phyloP scores from a whole-genome alignment of 2,888 invertebrate genomes.

The Aspidiotus rigidus region DNA sequence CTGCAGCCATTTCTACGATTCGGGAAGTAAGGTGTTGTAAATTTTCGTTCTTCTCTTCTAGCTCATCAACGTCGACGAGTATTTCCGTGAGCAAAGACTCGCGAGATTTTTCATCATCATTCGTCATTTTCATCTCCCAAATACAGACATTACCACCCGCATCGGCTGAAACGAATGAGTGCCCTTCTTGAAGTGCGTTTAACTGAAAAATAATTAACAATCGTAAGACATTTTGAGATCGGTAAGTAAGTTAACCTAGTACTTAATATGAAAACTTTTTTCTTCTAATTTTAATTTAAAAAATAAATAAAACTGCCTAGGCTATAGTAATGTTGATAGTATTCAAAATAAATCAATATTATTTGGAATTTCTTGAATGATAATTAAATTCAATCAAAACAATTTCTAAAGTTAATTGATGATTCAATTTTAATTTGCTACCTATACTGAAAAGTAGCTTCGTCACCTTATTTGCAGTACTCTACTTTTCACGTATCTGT shows the following conservation, averaged over 20 bases:
- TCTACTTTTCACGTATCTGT: neutral
- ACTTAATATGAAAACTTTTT: no score
- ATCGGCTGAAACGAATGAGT: slow-evolving; percentile 20
- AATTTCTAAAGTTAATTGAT: no score
- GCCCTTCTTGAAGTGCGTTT: slow-evolving; percentile 15
- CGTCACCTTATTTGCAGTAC: neutral
- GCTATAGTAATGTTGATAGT: no score
- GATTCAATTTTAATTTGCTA: no score
- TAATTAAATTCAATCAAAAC: no score
- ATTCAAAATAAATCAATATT: no score
- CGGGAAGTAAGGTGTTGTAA: slow-evolving; percentile 41
- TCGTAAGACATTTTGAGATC: no score
- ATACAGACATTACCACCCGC: slow-evolving; percentile 70
- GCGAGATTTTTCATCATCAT: neutral
- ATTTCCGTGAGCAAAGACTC: slow-evolving; percentile 34
- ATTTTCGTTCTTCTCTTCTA: slow-evolving; percentile 20
- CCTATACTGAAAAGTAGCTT: no score
- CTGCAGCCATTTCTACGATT: slow-evolving; percentile 75
- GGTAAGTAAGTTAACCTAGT: no score
- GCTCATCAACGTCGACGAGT: slow-evolving; percentile 38
- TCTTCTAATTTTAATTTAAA: no score
- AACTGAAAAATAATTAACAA: neutral
- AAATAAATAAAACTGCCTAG: no score
- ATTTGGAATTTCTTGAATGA: no score
- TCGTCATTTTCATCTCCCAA: slow-evolving; percentile 52